Percentiles rank a stretch among this genome's conserved stretches.
These are phyloP conservation scores for Phymanthus crucifer DNA, from an alignment of 92 coral and sea anemone species.

Conservation along the genomic window DNA sequence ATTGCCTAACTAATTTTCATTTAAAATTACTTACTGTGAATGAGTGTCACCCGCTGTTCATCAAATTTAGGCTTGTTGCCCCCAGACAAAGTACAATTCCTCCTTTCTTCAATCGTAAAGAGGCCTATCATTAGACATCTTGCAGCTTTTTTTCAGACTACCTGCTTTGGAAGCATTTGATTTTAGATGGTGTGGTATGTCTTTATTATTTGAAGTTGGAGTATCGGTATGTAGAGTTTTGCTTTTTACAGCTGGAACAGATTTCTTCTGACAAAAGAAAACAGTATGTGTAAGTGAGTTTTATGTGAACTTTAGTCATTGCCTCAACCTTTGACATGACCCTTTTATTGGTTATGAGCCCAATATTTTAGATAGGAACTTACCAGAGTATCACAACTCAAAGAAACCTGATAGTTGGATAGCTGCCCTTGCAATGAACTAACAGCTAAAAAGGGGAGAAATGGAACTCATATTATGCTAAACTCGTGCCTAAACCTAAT, in stretches of 20 bases:
- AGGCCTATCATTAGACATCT: constrained; percentile 30
- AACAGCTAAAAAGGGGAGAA: neutral
- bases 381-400: constrained; percentile 7
- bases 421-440: neutral
- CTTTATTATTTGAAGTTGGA: constrained; percentile 10
- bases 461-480: too few relatives aligned
- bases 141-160: constrained; percentile 52
- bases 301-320: too few relatives aligned
- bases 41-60: constrained; percentile 17
- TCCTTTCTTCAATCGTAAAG: constrained; percentile 34
- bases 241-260: too few relatives aligned
- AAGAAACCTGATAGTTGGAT: neutral
- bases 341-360: neutral
- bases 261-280: too few relatives aligned
- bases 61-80: constrained; percentile 20
- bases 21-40: constrained; percentile 27
- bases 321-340: neutral
- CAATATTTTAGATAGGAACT: constrained; percentile 7
- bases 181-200: constrained; percentile 45
- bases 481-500: too few relatives aligned
- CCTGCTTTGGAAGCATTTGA: constrained; percentile 40
- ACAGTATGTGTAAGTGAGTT: too few relatives aligned
- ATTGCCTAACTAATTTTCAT: neutral
- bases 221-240: neutral
- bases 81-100: constrained; percentile 40